phyloP scores from a whole-genome alignment of 2,888 invertebrate genomes.

The Theristus sp. region DNA sequence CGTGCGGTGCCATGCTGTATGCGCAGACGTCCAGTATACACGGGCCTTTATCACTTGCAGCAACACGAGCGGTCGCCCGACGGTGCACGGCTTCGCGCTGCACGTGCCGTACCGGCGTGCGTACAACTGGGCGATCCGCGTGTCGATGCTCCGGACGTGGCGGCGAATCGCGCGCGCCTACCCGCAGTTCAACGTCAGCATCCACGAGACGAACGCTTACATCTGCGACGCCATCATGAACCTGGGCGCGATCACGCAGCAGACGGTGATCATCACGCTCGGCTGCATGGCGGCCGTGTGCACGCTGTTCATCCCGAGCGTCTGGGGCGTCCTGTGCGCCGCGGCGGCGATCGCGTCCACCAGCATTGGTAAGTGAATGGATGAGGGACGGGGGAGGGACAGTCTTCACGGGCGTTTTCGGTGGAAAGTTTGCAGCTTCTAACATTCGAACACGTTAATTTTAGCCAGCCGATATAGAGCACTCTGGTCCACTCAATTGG shows the following conservation, averaged over 20 bases:
- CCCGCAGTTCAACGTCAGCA: conserved; percentile 11
- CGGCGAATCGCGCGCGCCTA: conserved; percentile 8
- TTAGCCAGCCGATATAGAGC: too few relatives aligned
- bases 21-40: too few relatives aligned
- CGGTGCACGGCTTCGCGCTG: neutral
- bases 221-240: conserved; percentile 10
- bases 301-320: conserved; percentile 10
- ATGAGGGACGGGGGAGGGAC: neutral
- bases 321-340: conserved; percentile 10
- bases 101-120: neutral
- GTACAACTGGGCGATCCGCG: neutral
- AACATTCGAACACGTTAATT: neutral
- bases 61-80: neutral
- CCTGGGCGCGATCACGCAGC: conserved; percentile 1
- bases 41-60: too few relatives aligned
- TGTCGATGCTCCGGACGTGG: conserved; percentile 3
- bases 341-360: conserved; percentile 10
- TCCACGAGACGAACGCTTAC: conserved; percentile 9
- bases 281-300: conserved; percentile 11
- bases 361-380: conserved; percentile 6
- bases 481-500: too few relatives aligned
- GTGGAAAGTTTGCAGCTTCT: neutral
- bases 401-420: neutral
- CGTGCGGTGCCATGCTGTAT: too few relatives aligned
- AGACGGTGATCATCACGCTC: conserved; percentile 10